Conservation (phyloP, 2,797 vertebrate genomes). For the Poecile montanus region DNA sequence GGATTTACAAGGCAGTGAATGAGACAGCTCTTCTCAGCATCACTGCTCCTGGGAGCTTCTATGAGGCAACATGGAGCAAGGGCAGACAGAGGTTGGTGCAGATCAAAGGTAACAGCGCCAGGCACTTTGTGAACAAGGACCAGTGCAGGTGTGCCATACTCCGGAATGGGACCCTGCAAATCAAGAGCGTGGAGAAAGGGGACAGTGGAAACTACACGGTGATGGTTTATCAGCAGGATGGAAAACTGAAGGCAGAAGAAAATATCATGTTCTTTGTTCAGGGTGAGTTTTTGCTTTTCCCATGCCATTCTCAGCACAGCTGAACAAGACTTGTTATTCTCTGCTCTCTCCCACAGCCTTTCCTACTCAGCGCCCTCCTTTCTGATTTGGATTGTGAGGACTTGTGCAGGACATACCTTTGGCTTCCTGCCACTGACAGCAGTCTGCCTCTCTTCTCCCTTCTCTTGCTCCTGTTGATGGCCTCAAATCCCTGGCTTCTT, state of each 20-base stretch:
- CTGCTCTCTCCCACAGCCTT: neutral
- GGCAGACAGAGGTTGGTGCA: neutral
- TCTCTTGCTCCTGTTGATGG: neutral
- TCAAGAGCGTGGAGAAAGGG: neutral
- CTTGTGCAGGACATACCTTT: neutral
- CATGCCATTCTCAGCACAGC: neutral
- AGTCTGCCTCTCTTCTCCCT: neutral
- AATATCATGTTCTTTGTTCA: neutral
- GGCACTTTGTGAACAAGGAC: fast-evolving
- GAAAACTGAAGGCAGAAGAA: neutral
- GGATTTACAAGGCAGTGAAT: neutral
- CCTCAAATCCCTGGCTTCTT: neutral
- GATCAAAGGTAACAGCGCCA: fast-evolving
- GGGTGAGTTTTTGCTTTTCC: conserved; percentile 38
- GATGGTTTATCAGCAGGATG: fast-evolving
- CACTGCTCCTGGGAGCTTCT: fast-evolving
- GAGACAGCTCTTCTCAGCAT: neutral
- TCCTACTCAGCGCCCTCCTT: neutral
- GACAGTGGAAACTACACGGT: neutral
- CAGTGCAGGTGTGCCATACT: neutral
- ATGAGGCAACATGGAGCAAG: neutral
- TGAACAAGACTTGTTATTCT: neutral
- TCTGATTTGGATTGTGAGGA: neutral
- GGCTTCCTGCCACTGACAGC: neutral
- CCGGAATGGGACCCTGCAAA: neutral